Base-by-base conservation (phyloP, 2,888 invertebrate genomes). In the Entomobrya multifasciata region DNA sequence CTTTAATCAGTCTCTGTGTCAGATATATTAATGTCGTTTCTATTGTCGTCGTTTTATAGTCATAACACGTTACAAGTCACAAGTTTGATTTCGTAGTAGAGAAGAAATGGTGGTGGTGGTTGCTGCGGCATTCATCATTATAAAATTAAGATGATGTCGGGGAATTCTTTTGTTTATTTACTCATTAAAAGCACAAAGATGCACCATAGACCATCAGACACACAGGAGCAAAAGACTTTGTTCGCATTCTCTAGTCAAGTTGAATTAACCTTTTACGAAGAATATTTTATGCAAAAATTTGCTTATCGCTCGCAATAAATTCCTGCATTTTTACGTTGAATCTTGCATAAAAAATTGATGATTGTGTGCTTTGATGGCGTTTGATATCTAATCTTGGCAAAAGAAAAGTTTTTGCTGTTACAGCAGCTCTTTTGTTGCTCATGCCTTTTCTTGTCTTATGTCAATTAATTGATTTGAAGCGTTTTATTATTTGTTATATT, bases 1-100 rank as follows among this genome's bases (percentile, higher is more conserved):
- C 41, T 57, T 41, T 62, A 47, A 62, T 78, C 78, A 78, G 20
- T 78, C 25, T 76, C 36, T 17, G 5, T 60, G 60, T 60, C 25
- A 36, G 36, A 65, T n/a, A n/a, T 17, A 17, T 65, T 41, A 17
- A 76, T 49, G 30, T 17, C 11, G 47, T 47, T 52, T n/a, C n/a
- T n/a, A n/a, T n/a, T n/a, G n/a, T n/a, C n/a, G n/a, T 52, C 20
- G 11, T 36, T 55, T 65, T 65, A 65, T 65, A 17, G 36, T 36
- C n/a, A 36, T 22, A n/a, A 17, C 15, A 74, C 15, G 17, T 41
- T n/a, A 30, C 15, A 76, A 8, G 15, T 4, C 36, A 17, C n/a
- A n/a, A n/a, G n/a, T n/a, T n/a, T n/a, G n/a, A n/a, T n/a, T n/a
- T n/a, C n/a, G n/a, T n/a, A n/a, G n/a, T n/a, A n/a, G n/a, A n/a